Evolutionary conservation across 1,140 invertebrate species (phyloP), one percentile per base, ranked within the genome.

Genomic region (Glossosoma conforme): DNA sequence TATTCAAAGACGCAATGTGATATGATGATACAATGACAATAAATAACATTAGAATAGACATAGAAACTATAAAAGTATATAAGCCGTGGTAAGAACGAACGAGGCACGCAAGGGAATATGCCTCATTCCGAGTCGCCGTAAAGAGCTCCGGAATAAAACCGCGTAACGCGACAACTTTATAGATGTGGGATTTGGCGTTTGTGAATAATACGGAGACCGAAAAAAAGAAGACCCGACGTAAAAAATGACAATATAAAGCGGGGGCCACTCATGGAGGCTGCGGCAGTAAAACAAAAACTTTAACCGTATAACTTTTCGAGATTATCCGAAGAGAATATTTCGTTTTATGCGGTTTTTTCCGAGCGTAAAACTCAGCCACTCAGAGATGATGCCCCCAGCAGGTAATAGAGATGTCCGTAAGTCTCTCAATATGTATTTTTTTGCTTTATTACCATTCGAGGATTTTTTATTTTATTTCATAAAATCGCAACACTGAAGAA

Each of bases 201-300:
- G 14, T 15, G 20, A 41, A 41, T 49, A 49, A 41, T 37, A 42
- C 9, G 37, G 37, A 19, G 18, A 38, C 15, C 15, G 20, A 17
- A 35, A 48, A 35, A 30, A 49, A 28, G 42, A 41, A 41, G 20
- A 36, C 21, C 33, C 38, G 32, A n/a, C n/a, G n/a, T n/a, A 15
- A 38, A 37, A 55, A 55, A 55, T 40, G 46, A 50, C 53, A 44
- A 50, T 47, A 41, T 35, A 35, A 25, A 43, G 35, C 18, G 28
- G 14, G 42, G 32, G 20, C 40, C 36, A 44, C 37, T 20, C 14
- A 10, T 38, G 15, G 33, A 20, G 30, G 42, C 30, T 32, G 25
- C 36, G 40, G 43, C 42, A 37, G 48, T 56, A 47, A 56, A 52
- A 47, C 47, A 52, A 51, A 8, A 54, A 56, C 43, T 56, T 56